Evolutionary conservation across 23 tunicate genomes (phyloP), one percentile per base, ranked within the genome.

Genomic region (Ciona savignyi): DNA sequence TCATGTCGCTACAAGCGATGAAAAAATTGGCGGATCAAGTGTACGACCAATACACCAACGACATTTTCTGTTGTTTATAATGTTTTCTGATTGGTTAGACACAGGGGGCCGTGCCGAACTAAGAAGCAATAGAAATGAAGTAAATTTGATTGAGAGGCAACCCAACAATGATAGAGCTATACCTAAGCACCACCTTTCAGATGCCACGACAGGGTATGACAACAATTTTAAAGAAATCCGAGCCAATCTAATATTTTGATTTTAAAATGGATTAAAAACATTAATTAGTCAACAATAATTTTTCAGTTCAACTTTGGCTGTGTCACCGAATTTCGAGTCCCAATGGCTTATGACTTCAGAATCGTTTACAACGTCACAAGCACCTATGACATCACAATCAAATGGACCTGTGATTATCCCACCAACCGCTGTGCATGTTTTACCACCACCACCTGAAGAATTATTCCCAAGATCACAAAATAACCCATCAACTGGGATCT

Each of bases 361-460:
- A 30, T n/a, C n/a, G n/a, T n/a, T n/a, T n/a, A 42, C 56, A 42
- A 15, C 9, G 15, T 42, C 56, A 42, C 9, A 6, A 15, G 9
- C 11, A 15, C 9, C 15, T 9, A 42, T 42, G 56, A 42, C 56
- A 42, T 42, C 56, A 42, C 56, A 42, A 42, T 42, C 56, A 42
- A 42, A 42, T 4, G 49, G 49, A 32, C 49, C 23, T 21, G 31
- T 6, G 6, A 31, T 25, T 64, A 48, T 30, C 32, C 29, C 64
- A 20, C 32, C 25, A 25, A 62, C 27, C 19, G 70, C 27, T 2
- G 69, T 74, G 23, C 88, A 83, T 34, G 72, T 83, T 2, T 63
- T 83, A 1, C 81, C 88, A 2, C 88, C 88, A 2, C 88, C 88
- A 0, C 81, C 88, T 22, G 80, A 82, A 34, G 75, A 71, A 34